Conservation (phyloP, 2,797 vertebrate genomes). For the Peromyscus aztecus region DNA sequence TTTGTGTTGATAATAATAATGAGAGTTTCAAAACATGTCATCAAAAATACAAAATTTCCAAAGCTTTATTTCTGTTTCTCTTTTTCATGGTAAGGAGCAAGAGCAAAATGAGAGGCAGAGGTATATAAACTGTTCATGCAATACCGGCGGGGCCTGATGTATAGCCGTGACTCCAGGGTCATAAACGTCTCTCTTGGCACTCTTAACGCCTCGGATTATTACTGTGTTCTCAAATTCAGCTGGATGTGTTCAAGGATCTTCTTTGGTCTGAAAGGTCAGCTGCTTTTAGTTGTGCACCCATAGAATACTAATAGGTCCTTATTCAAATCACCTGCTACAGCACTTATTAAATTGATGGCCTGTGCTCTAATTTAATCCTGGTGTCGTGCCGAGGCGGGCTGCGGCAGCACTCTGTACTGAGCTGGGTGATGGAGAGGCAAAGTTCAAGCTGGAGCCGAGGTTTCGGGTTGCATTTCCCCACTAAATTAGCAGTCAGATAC, state of each 20-base stretch:
- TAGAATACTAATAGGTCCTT: slow-evolving; percentile 99
- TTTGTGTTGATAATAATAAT: slow-evolving; percentile 89
- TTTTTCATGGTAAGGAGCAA: neutral
- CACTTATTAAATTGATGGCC: slow-evolving; percentile 99
- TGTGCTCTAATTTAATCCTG: slow-evolving; percentile 98
- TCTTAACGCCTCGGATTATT: slow-evolving; percentile 95
- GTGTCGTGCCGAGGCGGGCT: slow-evolving; percentile 92
- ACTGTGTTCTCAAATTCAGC: slow-evolving; percentile 95
- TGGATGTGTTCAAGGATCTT: slow-evolving; percentile 98
- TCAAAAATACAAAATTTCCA: slow-evolving; percentile 88
- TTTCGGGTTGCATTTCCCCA: slow-evolving; percentile 92
- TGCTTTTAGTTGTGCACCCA: slow-evolving; percentile 97
- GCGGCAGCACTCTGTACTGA: slow-evolving; percentile 93
- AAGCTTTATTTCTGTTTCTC: slow-evolving; percentile 87
- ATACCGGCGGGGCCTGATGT: slow-evolving; percentile 87
- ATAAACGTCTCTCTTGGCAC: slow-evolving; percentile 93
- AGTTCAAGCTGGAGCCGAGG: slow-evolving; percentile 94
- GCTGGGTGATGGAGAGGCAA: slow-evolving; percentile 94
- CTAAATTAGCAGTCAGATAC: slow-evolving; percentile 95
- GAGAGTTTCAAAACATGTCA: slow-evolving; percentile 87
- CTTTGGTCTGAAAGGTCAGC: slow-evolving; percentile 99
- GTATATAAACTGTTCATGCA: slow-evolving; percentile 86
- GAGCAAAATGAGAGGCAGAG: slow-evolving; percentile 58
- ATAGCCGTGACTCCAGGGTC: slow-evolving; percentile 88
- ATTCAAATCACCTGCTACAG: slow-evolving; percentile 99